phyloP scores from a whole-genome alignment of 2,797 vertebrate genomes.

The Phyllotis vaccarum region DNA sequence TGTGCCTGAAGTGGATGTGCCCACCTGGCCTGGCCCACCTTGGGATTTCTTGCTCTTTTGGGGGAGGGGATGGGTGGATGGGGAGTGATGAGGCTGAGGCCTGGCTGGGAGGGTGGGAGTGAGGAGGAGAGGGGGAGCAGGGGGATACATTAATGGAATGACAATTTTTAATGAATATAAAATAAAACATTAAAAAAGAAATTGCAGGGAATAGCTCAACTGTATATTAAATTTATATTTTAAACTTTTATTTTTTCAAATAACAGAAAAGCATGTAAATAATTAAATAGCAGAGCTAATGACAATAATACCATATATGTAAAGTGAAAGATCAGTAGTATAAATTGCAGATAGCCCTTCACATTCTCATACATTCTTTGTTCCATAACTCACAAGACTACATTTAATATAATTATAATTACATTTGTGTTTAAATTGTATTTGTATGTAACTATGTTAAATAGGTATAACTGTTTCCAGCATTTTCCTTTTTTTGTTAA shows the following conservation, averaged over 20 bases:
- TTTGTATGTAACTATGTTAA: constrained; percentile 16
- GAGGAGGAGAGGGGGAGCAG: no score
- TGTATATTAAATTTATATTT: not conserved
- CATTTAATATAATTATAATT: not conserved
- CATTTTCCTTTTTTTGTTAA: not conserved
- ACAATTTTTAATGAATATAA: no score
- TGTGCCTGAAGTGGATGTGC: no score
- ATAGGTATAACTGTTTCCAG: not conserved
- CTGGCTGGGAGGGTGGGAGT: no score
- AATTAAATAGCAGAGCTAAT: not conserved
- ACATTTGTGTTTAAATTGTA: not conserved
- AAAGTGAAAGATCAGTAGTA: not conserved
- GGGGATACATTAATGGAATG: no score
- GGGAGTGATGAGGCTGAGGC: no score
- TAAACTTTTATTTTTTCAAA: not conserved
- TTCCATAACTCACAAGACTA: not conserved
- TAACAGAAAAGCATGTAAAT: not conserved
- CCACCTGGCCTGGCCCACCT: no score
- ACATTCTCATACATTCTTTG: not conserved
- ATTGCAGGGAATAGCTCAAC: not conserved
- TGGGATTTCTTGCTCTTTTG: no score
- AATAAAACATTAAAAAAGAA: no score
- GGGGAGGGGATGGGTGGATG: no score
- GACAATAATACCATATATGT: not conserved
- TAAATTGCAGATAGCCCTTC: not conserved